Evolutionary conservation across 1,140 invertebrate species (phyloP), one percentile per base, ranked within the genome.

Genomic region (Dermatophagoides farinae): DNA sequence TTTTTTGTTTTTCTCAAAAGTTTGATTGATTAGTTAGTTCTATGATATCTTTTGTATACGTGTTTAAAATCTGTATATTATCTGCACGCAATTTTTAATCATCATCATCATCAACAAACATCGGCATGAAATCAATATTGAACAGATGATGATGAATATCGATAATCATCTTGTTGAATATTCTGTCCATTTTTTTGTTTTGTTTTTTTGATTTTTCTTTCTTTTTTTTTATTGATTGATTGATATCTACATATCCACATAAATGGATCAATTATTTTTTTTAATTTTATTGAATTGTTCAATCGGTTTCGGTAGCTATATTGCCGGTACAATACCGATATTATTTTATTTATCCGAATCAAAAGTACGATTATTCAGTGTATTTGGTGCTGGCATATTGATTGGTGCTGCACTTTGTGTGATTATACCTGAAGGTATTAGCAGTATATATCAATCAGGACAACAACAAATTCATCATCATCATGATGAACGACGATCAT

Each of bases 391-490:
- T 51, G 95, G 95, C 25, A 76, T 99, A 10, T 75, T 99, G n/a
- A 89, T 99, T 46, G 95, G 95, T 5, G 97, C 95, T 59, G 92
- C 95, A 0, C 72, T 98, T 52, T 85, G 89, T 61, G 92, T 99
- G 0, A 98, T 99, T 50, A 97, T 99, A 67, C 96, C 96, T 0
- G 96, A 99, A 77, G 96, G 95, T 40, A 85, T 98, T 37, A 77
- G 90, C 64, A 83, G 89, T 2, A 73, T 97, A 57, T 78, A 78
- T 66, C 18, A 55, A 38, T 67, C 68, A 31, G 68, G 68, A n/a
- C 66, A 71, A 61, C 65, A 65, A 43, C 63, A 68, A 66, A 22
- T 40, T 59, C 55, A 63, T 38, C 58, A 59, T 65, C 53, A 18
- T 44, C 39, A 38, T 23, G 8, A 1, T 18, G 39, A 41, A 6